Percentiles rank a stretch among this genome's conserved stretches.
These are phyloP conservation scores for Serilophus lunatus DNA, from an alignment of 2,113 vertebrate species.

Conservation along the genomic window DNA sequence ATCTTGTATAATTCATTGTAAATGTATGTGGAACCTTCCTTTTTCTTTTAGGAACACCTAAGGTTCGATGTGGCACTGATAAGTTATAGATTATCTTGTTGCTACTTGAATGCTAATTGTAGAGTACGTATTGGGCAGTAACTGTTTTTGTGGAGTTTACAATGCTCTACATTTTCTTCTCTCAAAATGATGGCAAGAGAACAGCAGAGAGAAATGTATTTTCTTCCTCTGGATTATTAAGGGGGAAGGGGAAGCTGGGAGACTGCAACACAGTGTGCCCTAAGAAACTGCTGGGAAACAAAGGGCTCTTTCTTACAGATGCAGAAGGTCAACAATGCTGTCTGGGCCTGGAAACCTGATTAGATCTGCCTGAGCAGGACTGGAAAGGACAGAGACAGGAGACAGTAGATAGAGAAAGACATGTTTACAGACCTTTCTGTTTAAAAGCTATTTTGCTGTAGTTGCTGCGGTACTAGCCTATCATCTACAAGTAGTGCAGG, in stretches of 20 bases:
- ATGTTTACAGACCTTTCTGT: neutral
- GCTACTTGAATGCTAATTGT: neutral
- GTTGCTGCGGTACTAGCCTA: neutral
- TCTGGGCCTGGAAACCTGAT: neutral
- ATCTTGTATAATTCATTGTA: neutral
- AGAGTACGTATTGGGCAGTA: neutral
- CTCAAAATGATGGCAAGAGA: neutral
- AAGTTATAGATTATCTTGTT: neutral
- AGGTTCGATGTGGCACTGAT: neutral
- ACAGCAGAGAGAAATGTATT: neutral
- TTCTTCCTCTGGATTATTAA: neutral
- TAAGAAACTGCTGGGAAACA: neutral
- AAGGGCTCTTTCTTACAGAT: neutral
- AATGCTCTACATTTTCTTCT: neutral
- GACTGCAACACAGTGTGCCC: neutral
- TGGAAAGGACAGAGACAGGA: neutral
- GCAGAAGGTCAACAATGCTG: neutral
- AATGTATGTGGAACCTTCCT: neutral
- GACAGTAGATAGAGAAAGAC: neutral
- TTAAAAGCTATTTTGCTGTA: neutral
- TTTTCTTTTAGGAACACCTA: neutral
- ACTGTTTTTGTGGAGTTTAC: neutral
- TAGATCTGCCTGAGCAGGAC: neutral
- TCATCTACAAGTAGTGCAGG: neutral
- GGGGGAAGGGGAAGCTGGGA: accelerated